These are phyloP conservation scores for Crotalus adamanteus DNA, from an alignment of 2,797 vertebrate genomes.

Conservation along the genomic window DNA sequence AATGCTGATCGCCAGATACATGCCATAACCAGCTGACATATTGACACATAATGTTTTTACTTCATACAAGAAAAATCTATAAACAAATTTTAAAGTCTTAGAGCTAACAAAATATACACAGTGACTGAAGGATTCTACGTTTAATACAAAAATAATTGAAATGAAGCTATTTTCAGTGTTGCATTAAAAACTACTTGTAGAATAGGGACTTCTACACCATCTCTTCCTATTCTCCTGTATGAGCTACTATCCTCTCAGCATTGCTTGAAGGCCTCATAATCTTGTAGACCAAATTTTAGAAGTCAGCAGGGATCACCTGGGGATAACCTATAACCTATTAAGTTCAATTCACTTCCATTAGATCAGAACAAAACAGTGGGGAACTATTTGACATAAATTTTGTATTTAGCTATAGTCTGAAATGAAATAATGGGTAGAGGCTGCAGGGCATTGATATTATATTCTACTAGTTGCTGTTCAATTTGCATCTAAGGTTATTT, in stretches of 20 bases:
- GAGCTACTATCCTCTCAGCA: background rate
- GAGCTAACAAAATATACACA: background rate
- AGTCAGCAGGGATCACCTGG: background rate
- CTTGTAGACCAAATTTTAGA: background rate
- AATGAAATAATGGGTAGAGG: background rate
- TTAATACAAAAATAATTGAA: background rate
- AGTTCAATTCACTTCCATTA: background rate
- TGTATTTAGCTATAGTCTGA: background rate
- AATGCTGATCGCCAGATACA: background rate
- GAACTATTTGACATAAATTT: background rate
- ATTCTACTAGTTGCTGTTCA: background rate
- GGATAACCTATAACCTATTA: background rate
- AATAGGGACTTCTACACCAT: background rate
- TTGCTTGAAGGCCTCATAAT: background rate
- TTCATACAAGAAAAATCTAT: background rate
- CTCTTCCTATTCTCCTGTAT: background rate
- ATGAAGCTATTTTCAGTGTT: background rate
- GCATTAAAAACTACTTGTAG: background rate
- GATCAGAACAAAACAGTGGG: background rate
- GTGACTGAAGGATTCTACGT: background rate
- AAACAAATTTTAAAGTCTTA: background rate
- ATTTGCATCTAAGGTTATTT: background rate
- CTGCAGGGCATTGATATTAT: background rate
- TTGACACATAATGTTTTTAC: background rate
- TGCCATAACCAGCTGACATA: background rate